Evolutionary conservation across 2,113 vertebrate genomes (phyloP).

Genomic region (Protobothrops flavoviridis): DNA sequence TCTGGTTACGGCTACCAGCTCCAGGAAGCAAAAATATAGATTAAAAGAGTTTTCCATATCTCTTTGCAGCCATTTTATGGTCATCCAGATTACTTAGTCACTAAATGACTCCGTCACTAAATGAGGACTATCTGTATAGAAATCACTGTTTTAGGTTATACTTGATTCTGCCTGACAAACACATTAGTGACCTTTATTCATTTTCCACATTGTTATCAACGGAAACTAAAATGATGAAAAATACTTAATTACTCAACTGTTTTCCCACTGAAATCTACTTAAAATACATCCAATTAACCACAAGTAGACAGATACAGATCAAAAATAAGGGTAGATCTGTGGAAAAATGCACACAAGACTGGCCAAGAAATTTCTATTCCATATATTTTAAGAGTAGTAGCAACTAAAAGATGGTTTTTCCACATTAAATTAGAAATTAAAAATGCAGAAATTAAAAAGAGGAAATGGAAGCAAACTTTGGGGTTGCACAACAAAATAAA

Average conservation of each 20-base stretch:
- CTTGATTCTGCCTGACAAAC: not conserved
- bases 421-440: not conserved
- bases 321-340: not conserved
- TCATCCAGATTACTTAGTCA: not conserved
- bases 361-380: not conserved
- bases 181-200: not conserved
- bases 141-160: not conserved
- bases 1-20: not conserved
- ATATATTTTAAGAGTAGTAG: not conserved
- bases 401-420: not conserved
- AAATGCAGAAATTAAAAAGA: not conserved
- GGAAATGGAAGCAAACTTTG: not conserved
- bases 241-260: not conserved
- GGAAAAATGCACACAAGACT: not conserved
- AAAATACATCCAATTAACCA: not conserved
- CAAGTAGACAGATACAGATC: no score
- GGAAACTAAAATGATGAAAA: not conserved
- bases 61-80: not conserved
- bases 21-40: not conserved
- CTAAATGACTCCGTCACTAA: not conserved
- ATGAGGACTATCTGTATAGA: not conserved
- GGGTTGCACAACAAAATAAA: not conserved
- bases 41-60: not conserved
- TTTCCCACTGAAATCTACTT: slow-evolving; percentile 11
- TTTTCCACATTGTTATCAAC: not conserved